phyloP scores from a whole-genome alignment of 2,888 invertebrate genomes.

The Polydrusus tereticollis region DNA sequence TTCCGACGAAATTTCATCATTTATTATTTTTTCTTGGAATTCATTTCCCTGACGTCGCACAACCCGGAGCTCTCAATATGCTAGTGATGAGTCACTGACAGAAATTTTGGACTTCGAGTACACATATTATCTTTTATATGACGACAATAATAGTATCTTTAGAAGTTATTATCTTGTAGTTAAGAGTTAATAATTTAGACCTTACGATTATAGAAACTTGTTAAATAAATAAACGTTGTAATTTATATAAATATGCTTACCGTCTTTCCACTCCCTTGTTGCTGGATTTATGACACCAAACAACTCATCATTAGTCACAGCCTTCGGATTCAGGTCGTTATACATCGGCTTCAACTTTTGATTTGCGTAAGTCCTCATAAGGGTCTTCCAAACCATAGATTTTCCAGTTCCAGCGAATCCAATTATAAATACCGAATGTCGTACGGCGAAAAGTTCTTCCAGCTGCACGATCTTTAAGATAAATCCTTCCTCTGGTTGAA shows the following conservation, averaged over 20 bases:
- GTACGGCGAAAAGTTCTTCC: slow-evolving; percentile 91
- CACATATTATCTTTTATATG: no score
- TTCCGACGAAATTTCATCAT: no score
- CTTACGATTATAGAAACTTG: no score
- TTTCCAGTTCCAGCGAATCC: slow-evolving; percentile 93
- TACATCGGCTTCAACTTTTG: slow-evolving; percentile 85
- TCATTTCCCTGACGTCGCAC: no score
- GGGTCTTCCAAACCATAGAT: slow-evolving; percentile 92
- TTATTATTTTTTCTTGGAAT: no score
- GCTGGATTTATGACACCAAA: slow-evolving; percentile 95
- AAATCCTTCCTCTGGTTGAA: slow-evolving; percentile 94
- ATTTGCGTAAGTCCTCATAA: slow-evolving; percentile 86
- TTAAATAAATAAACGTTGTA: no score
- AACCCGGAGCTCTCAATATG: no score
- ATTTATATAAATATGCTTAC: background rate
- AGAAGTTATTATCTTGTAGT: no score
- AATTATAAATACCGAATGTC: slow-evolving; percentile 84
- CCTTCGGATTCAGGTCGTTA: slow-evolving; percentile 95
- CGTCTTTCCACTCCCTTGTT: slow-evolving; percentile 77
- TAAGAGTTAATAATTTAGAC: no score
- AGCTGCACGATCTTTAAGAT: slow-evolving; percentile 90
- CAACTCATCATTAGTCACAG: slow-evolving; percentile 94
- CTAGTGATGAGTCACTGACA: no score
- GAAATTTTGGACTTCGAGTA: no score
- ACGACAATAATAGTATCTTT: no score